These are phyloP conservation scores for Ligdia adustata DNA, from an alignment of 2,888 invertebrate species.

Conservation along the genomic window DNA sequence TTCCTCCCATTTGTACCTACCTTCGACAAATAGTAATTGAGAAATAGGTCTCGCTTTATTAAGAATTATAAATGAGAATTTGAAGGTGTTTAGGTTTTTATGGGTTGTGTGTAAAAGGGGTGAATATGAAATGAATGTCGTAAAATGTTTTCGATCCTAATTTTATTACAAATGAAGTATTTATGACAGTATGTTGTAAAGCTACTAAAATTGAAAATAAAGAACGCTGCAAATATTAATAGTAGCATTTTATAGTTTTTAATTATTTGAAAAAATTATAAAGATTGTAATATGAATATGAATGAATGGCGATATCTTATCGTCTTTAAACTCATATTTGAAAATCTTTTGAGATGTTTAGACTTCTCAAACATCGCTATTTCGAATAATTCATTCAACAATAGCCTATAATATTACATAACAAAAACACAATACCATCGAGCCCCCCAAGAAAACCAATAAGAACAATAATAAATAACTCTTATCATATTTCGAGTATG, in stretches of 20 bases:
- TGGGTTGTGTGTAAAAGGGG: conserved; percentile 14
- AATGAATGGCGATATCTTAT: too few relatives aligned
- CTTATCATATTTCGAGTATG: conserved; percentile 85
- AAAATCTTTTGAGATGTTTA: too few relatives aligned
- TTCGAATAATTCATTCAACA: too few relatives aligned
- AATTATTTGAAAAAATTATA: too few relatives aligned
- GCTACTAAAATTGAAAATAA: too few relatives aligned
- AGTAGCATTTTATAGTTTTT: too few relatives aligned
- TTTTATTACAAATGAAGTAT: neutral
- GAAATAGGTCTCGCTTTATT: conserved; percentile 37
- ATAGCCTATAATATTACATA: conserved; percentile 51
- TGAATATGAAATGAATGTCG: conserved; percentile 18
- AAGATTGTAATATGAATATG: too few relatives aligned
- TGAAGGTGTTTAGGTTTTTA: conserved; percentile 5
- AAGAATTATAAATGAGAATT: conserved; percentile 21
- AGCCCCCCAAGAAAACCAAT: conserved; percentile 81
- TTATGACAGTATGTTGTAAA: conserved; percentile 26
- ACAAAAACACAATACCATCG: conserved; percentile 55
- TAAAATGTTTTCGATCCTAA: conserved; percentile 10
- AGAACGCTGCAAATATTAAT: too few relatives aligned
- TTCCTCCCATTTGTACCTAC: conserved; percentile 78
- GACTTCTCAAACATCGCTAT: too few relatives aligned
- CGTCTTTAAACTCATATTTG: too few relatives aligned
- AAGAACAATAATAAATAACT: conserved; percentile 85
- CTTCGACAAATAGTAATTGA: conserved; percentile 67